phyloP scores from a whole-genome alignment of 1,140 invertebrate genomes.

The Condylostylus longicornis region DNA sequence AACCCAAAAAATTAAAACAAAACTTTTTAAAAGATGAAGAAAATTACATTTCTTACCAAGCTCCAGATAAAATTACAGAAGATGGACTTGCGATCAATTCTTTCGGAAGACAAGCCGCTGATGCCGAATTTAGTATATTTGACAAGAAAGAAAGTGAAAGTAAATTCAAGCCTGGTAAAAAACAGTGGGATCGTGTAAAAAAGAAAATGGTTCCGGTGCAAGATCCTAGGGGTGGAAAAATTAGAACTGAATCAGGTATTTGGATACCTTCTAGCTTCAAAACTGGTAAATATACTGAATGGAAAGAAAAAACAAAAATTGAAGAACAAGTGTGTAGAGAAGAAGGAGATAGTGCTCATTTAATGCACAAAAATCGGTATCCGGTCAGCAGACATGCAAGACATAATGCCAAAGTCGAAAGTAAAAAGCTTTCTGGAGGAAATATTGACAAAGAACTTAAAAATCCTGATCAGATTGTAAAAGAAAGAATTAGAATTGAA shows the following conservation, averaged over 20 bases:
- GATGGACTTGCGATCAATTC: slow-evolving; percentile 69
- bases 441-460: slow-evolving; percentile 41
- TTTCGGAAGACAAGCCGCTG: slow-evolving; percentile 56
- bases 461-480: slow-evolving; percentile 52
- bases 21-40: slow-evolving; percentile 48
- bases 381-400: slow-evolving; percentile 41
- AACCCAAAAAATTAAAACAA: slow-evolving; percentile 36
- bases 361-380: slow-evolving; percentile 28
- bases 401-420: slow-evolving; percentile 43
- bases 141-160: slow-evolving; percentile 56
- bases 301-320: slow-evolving; percentile 70
- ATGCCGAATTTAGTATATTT: slow-evolving; percentile 60
- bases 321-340: slow-evolving; percentile 42
- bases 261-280: slow-evolving; percentile 92
- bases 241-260: slow-evolving; percentile 85
- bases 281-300: slow-evolving; percentile 71
- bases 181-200: slow-evolving; percentile 79
- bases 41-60: slow-evolving; percentile 75
- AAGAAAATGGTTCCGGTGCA: slow-evolving; percentile 77
- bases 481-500: slow-evolving; percentile 37
- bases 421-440: slow-evolving; percentile 30
- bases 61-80: slow-evolving; percentile 75
- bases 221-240: slow-evolving; percentile 56
- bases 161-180: slow-evolving; percentile 39
- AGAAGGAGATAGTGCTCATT: slow-evolving; percentile 40